Conservation (phyloP, 2,113 vertebrate species). For the Cariama cristata region DNA sequence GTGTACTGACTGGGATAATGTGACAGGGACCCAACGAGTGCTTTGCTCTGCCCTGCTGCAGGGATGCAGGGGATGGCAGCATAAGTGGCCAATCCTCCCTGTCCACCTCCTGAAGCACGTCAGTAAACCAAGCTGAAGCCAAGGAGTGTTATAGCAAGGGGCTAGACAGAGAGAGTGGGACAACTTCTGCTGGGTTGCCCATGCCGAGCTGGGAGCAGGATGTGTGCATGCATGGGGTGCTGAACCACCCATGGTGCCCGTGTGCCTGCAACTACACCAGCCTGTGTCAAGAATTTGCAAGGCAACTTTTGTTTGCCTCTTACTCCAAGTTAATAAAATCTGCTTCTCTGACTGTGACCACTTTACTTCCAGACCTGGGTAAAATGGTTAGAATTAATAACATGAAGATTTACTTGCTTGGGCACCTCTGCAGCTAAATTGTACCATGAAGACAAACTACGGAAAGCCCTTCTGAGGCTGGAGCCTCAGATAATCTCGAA, state of each 20-base stretch:
- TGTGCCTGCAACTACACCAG: background rate
- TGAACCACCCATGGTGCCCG: background rate
- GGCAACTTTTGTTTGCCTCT: background rate
- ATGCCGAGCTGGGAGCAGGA: background rate
- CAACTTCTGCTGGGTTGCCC: background rate
- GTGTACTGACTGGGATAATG: background rate
- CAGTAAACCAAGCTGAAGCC: background rate
- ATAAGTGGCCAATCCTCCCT: background rate
- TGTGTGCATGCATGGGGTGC: fast-evolving
- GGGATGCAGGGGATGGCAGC: background rate
- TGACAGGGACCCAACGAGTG: background rate
- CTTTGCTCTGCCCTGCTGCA: background rate
- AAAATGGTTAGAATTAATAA: background rate
- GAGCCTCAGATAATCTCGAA: background rate
- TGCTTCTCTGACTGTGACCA: background rate
- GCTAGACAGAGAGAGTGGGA: background rate
- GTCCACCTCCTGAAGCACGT: background rate
- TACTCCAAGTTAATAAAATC: background rate
- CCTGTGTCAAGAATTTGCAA: background rate
- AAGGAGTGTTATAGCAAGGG: background rate
- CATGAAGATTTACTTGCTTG: background rate
- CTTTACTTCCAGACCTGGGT: background rate
- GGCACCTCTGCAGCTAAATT: background rate
- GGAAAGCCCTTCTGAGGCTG: background rate
- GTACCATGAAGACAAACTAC: background rate